Evolutionary conservation across 2,888 invertebrate species (phyloP), one percentile per base, ranked within the genome.

Genomic region (Hoplodrina ambigua): DNA sequence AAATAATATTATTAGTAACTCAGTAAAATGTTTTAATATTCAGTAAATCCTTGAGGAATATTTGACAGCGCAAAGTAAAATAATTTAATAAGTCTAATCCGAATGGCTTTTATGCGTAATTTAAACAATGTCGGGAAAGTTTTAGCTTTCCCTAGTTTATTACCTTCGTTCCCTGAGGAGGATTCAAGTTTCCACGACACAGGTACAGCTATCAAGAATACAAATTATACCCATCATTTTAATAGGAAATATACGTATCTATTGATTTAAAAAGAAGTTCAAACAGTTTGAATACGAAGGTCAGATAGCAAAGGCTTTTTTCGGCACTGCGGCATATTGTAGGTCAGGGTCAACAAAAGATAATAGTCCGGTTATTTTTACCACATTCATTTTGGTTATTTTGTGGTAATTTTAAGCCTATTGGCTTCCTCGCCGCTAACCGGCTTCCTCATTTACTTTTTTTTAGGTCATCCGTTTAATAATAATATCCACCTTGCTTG

Each of bases 91-190:
- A 37, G 20, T 60, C 13, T n/a, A 17, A 58, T 66, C 17, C n/a
- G 17, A 66, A 74, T 52, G 49, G n/a, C 17, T 59, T 73, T 65
- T 52, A 65, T 50, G 37, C 20, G 75, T 75, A 66, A 67, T 80
- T 80, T 52, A 80, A 75, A 67, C 52, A 33, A 64, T 53, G 59
- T 20, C 59, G 58, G 52, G 49, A 60, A 74, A 79, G 56, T 65
- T 75, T 65, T 57, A 54, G 66, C 49, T 79, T 57, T 79, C 44
- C n/a, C 37, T 63, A 58, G 58, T 72, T 78, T 58, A 75, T 63
- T 73, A 64, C 33, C 33, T 62, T 72, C 19, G 15, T 8, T 58
- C 73, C 74, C 65, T 54, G 52, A 8, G 49, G 74, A 59, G 58
- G 58, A 52, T 58, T 79, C 64, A 59, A 41, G 73, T 74, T 74